phyloP scores from a whole-genome alignment of 2,113 vertebrate genomes.

The Candoia aspera region DNA sequence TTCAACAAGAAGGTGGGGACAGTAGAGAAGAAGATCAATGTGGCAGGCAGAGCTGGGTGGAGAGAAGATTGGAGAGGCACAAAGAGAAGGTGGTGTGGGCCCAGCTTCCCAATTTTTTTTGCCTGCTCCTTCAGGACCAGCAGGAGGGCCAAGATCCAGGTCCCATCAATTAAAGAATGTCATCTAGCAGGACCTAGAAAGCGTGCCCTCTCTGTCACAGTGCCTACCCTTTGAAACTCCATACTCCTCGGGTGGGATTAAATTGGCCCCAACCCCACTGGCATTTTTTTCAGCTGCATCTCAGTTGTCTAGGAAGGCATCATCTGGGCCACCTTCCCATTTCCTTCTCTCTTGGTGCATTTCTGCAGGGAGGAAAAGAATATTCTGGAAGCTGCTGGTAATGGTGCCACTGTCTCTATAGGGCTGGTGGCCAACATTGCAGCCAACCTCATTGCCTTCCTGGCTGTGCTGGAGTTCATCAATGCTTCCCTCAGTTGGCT shows the following conservation, averaged over 20 bases:
- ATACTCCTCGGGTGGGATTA: not conserved
- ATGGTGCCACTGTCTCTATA: slow-evolving; percentile 83
- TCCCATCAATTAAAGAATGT: not conserved
- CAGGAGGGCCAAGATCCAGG: not conserved
- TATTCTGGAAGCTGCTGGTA: slow-evolving; percentile 89
- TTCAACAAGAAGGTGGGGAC: no score
- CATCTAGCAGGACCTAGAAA: not conserved
- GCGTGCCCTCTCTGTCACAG: not conserved
- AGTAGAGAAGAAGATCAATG: not conserved
- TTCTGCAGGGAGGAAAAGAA: slow-evolving; percentile 82
- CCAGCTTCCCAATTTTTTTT: not conserved
- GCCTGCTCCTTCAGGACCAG: not conserved
- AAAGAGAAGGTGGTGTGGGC: not conserved
- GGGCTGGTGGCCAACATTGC: slow-evolving; percentile 87
- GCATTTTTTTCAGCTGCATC: not conserved
- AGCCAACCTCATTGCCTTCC: slow-evolving; percentile 89
- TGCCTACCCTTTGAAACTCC: not conserved
- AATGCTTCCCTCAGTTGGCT: slow-evolving; percentile 85
- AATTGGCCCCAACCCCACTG: not conserved
- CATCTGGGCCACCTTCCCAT: no score
- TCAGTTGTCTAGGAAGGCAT: not conserved
- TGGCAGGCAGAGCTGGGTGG: not conserved
- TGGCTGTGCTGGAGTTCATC: slow-evolving; percentile 87
- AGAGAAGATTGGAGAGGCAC: not conserved
- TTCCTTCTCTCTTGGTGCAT: not conserved